These are phyloP conservation scores for Empis livida DNA, from an alignment of 2,888 invertebrate species.

Conservation along the genomic window DNA sequence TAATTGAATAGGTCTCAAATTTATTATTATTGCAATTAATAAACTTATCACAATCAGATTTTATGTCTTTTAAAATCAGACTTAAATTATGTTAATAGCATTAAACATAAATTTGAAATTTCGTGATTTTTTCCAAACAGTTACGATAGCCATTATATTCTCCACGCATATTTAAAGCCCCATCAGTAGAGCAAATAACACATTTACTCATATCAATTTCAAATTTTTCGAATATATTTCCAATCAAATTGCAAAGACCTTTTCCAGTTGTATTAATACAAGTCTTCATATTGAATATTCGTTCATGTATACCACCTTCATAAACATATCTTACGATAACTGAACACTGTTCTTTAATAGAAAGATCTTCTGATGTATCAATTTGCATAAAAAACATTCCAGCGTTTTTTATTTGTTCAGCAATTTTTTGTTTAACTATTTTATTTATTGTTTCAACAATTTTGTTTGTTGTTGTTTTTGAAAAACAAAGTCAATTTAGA, in stretches of 20 bases:
- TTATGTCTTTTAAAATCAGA: background rate
- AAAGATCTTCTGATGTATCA: background rate
- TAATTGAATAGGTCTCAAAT: too few relatives aligned
- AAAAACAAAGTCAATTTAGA: background rate
- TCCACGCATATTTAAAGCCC: background rate
- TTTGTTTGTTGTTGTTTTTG: constrained; percentile 1
- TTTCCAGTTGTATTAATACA: background rate
- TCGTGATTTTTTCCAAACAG: too few relatives aligned
- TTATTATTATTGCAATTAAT: background rate
- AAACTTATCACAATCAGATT: background rate
- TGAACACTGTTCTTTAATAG: background rate
- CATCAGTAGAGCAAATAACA: background rate
- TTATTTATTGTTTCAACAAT: constrained; percentile 1
- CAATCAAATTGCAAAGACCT: background rate
- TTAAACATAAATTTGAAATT: too few relatives aligned
- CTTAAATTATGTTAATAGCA: too few relatives aligned
- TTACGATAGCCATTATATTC: background rate
- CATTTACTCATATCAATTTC: background rate
- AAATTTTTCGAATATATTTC: background rate
- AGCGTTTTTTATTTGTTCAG: constrained; percentile 1
- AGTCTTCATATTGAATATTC: background rate
- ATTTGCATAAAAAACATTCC: background rate
- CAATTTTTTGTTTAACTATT: constrained; percentile 1
- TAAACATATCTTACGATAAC: background rate
- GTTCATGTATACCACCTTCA: background rate